Conservation (phyloP, 1,140 invertebrate species). For the Ceratina australensis region DNA sequence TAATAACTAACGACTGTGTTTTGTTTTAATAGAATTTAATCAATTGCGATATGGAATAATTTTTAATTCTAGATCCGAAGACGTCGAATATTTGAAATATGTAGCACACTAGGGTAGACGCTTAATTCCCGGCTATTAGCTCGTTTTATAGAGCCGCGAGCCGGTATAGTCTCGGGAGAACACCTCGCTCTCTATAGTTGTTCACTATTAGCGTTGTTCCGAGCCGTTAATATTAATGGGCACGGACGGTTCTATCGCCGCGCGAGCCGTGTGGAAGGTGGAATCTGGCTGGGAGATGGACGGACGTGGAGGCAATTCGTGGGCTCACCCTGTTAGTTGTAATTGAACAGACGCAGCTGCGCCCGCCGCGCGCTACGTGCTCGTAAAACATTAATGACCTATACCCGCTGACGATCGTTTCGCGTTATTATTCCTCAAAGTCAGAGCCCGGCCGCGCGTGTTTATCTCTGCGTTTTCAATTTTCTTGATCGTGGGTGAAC, state of each 20-base stretch:
- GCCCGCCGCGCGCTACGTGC: slow-evolving; percentile 64
- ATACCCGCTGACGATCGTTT: slow-evolving; percentile 62
- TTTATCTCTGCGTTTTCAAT: slow-evolving; percentile 52
- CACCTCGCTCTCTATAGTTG: slow-evolving; percentile 56
- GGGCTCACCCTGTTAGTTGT: slow-evolving; percentile 51
- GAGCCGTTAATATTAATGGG: slow-evolving; percentile 75
- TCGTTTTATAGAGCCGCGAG: neutral
- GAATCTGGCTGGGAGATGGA: slow-evolving; percentile 26
- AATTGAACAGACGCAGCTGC: slow-evolving; percentile 73
- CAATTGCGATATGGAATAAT: no score
- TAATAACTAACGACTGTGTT: no score
- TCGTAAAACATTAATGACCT: slow-evolving; percentile 72
- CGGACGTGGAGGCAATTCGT: slow-evolving; percentile 41
- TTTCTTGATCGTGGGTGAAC: slow-evolving; percentile 50
- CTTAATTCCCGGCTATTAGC: no score
- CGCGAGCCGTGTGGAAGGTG: slow-evolving; percentile 28
- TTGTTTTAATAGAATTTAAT: no score
- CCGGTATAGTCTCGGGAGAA: slow-evolving; percentile 56
- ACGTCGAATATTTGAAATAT: no score
- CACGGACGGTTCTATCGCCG: slow-evolving; percentile 57
- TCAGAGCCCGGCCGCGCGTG: slow-evolving; percentile 35
- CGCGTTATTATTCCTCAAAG: slow-evolving; percentile 63
- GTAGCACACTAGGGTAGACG: no score
- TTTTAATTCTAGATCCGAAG: no score
- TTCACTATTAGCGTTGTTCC: slow-evolving; percentile 71